Conservation (phyloP, 1,140 invertebrate species). For the Medauroidea extradentata region DNA sequence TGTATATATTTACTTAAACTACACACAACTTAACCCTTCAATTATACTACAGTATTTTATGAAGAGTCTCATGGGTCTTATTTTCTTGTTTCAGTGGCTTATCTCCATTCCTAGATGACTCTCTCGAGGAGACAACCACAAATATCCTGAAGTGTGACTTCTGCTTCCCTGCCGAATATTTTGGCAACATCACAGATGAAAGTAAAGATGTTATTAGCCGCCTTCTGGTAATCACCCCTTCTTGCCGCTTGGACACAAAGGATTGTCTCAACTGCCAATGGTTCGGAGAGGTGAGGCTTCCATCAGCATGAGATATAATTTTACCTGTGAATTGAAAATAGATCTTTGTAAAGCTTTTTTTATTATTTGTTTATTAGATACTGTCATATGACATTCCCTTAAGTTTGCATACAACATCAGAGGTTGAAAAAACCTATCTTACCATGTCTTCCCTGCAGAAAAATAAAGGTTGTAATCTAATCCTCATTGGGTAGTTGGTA, state of each 20-base stretch:
- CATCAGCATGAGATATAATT: neutral
- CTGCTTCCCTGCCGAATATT: slow-evolving; percentile 79
- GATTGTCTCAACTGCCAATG: slow-evolving; percentile 53
- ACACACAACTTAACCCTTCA: no score
- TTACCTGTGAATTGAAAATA: neutral
- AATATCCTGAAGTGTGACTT: slow-evolving; percentile 79
- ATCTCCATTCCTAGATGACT: slow-evolving; percentile 79
- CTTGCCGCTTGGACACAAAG: slow-evolving; percentile 50
- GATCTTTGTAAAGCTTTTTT: neutral
- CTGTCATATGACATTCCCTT: neutral
- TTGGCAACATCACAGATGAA: slow-evolving; percentile 61
- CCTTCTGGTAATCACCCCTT: slow-evolving; percentile 56
- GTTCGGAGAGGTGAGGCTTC: slow-evolving; percentile 51
- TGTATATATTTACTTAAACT: no score
- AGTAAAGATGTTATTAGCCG: slow-evolving; percentile 62
- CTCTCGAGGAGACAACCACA: slow-evolving; percentile 74
- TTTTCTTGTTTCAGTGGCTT: slow-evolving; percentile 55
- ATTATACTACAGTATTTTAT: no score
- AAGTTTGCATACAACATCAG: neutral
- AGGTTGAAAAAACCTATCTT: neutral
- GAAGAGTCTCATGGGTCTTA: no score
- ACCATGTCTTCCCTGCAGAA: neutral
- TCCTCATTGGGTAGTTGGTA: neutral
- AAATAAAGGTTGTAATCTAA: neutral
- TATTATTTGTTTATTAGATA: neutral